A percentile compares a stretch with the other conserved stretches of the same genome.
Evolutionary conservation across 2,888 invertebrate genomes (phyloP).

Genomic region (Scrobipalpa costella): DNA sequence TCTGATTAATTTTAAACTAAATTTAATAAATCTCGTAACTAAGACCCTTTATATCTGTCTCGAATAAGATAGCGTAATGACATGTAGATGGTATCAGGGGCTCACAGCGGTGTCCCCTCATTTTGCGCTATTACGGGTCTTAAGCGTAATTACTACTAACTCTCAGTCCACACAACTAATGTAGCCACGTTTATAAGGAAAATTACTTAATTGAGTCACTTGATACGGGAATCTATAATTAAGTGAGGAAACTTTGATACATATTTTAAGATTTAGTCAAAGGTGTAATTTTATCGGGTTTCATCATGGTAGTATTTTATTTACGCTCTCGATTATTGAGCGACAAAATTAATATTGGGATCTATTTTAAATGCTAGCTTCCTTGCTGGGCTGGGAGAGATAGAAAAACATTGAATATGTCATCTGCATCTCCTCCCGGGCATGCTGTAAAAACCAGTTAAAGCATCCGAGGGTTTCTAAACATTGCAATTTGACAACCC

Average conservation of each 20-base stretch:
- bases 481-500: too few species aligned
- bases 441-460: too few species aligned
- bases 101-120: slow-evolving; percentile 6
- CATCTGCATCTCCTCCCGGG: too few species aligned
- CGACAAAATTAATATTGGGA: too few species aligned
- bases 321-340: too few species aligned
- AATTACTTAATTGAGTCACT: slow-evolving; percentile 10
- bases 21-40: too few species aligned
- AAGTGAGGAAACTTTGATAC: neutral
- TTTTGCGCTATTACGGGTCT: slow-evolving; percentile 6
- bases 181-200: neutral
- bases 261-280: neutral
- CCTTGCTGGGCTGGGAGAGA: too few species aligned
- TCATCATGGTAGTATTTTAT: too few species aligned
- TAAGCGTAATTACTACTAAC: slow-evolving; percentile 5
- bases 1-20: too few species aligned
- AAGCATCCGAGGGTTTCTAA: too few species aligned
- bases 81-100: slow-evolving; percentile 1
- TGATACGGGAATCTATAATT: neutral
- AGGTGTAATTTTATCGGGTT: neutral
- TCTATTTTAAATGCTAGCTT: too few species aligned
- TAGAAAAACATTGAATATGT: too few species aligned
- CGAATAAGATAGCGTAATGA: slow-evolving; percentile 1
- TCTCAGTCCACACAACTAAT: slow-evolving; percentile 5
- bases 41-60: neutral